Conservation (phyloP, 2,888 invertebrate species). For the Acanthosepion pharaonis region DNA sequence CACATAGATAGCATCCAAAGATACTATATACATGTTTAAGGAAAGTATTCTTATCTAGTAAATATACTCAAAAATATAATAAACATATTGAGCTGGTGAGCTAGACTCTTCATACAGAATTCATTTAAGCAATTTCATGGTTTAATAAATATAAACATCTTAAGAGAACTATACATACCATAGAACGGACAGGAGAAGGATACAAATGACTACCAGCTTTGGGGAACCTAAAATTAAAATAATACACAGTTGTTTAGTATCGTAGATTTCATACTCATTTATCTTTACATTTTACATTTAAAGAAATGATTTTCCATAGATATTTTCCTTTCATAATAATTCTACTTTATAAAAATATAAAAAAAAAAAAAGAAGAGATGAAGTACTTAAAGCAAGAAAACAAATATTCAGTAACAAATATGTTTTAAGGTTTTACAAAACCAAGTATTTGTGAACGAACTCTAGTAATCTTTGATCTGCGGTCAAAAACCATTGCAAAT, state of each 20-base stretch:
- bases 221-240: slow-evolving; percentile 56
- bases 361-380: too few relatives aligned
- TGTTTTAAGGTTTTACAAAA: too few relatives aligned
- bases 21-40: too few relatives aligned
- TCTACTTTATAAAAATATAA: too few relatives aligned
- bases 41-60: too few relatives aligned
- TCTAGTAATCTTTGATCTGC: too few relatives aligned
- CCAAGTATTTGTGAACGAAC: too few relatives aligned
- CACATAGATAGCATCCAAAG: too few relatives aligned
- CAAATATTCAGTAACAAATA: too few relatives aligned
- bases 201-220: slow-evolving; percentile 58
- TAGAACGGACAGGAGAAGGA: slow-evolving; percentile 60
- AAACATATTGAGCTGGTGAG: not conserved
- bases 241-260: not conserved
- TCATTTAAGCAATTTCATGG: not conserved
- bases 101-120: not conserved
- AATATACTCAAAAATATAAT: not conserved
- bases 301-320: too few relatives aligned
- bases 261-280: not conserved
- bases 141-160: not conserved
- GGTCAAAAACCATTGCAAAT: not conserved
- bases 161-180: slow-evolving; percentile 55
- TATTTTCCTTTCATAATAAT: too few relatives aligned
- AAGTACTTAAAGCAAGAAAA: too few relatives aligned
- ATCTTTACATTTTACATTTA: not conserved